phyloP scores from a whole-genome alignment of 2,113 vertebrate species.

The Thryonomys swinderianus region DNA sequence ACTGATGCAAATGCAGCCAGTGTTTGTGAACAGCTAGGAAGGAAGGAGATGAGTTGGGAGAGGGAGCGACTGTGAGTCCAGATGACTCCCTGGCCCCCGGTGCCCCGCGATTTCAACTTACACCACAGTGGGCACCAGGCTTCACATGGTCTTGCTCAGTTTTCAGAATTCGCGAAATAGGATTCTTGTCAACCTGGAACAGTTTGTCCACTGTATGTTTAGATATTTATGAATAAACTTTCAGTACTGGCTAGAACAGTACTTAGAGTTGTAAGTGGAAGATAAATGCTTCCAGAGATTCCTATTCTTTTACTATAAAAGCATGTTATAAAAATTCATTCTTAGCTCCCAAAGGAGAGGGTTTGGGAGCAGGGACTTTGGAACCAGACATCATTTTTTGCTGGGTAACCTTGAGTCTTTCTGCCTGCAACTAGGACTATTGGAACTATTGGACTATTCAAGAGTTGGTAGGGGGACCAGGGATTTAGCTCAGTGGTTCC shows the following conservation, averaged over 20 bases:
- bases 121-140: background rate
- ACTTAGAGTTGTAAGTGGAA: background rate
- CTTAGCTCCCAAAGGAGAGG: background rate
- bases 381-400: background rate
- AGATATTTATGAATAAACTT: constrained; percentile 42
- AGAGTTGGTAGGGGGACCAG: background rate
- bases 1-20: constrained; percentile 21
- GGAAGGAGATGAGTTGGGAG: constrained; percentile 10
- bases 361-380: background rate
- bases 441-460: background rate
- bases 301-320: background rate
- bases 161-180: constrained; percentile 9
- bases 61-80: background rate
- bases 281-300: background rate
- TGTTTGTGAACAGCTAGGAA: background rate
- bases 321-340: background rate
- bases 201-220: background rate
- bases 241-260: background rate
- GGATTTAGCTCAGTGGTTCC: background rate
- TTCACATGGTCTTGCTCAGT: background rate
- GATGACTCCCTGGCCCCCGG: background rate
- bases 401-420: background rate
- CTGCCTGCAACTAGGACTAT: constrained; percentile 35
- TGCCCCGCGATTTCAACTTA: background rate
- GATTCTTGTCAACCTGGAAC: background rate